These are phyloP conservation scores for Mus minutoides DNA, from an alignment of 2,797 vertebrate species.

Conservation along the genomic window DNA sequence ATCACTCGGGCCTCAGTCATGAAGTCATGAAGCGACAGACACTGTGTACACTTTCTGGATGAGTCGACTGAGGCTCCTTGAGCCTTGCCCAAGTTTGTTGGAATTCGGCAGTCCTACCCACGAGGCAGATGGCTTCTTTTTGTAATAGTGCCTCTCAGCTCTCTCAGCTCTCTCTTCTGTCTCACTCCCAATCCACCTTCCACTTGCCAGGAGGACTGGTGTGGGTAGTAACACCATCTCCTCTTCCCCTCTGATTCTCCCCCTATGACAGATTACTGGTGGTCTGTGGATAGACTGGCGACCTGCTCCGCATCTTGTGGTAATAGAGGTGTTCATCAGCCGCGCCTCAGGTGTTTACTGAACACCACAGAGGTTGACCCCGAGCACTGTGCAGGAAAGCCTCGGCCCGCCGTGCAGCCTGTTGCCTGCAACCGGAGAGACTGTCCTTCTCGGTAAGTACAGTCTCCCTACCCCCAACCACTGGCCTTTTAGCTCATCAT, in stretches of 20 bases:
- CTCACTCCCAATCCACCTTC: accelerated
- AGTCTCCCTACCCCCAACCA: neutral
- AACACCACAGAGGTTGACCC: slow-evolving; percentile 84
- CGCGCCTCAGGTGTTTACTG: slow-evolving; percentile 89
- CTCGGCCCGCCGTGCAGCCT: slow-evolving; percentile 86
- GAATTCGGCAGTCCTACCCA: neutral
- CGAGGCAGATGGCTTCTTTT: neutral
- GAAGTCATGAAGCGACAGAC: neutral
- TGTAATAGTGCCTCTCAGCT: neutral
- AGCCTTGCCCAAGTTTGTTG: neutral
- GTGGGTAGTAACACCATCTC: accelerated
- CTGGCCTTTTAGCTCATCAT: neutral
- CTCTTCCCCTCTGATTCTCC: neutral
- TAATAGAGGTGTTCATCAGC: slow-evolving; percentile 87
- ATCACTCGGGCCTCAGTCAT: neutral
- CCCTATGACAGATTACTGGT: slow-evolving; percentile 85
- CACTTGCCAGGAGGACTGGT: neutral
- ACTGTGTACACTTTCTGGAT: neutral
- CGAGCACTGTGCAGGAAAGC: slow-evolving; percentile 87
- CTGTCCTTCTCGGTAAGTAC: slow-evolving; percentile 92
- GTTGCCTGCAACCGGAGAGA: slow-evolving; percentile 91
- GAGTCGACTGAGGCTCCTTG: neutral
- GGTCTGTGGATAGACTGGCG: slow-evolving; percentile 85
- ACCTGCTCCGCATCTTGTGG: slow-evolving; percentile 89
- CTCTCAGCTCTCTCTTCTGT: neutral